Percentiles rank a stretch among this genome's conserved stretches.
These are phyloP conservation scores for human (Homo sapiens) DNA, from an alignment of 2,113 vertebrate species.

Conservation along the genomic window GRCh38 chr11:26039501-26040000, in stretches of 20 bases:
- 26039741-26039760: neutral
- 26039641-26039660: neutral
- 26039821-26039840: neutral
- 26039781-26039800: neutral
- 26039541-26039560: neutral
- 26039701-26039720: neutral
- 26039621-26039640: neutral
- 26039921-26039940: neutral
- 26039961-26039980: neutral
- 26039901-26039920: neutral
- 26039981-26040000: neutral
- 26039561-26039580: neutral
- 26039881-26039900: neutral
- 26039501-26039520: neutral
- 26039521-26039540: neutral
- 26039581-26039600: too few species aligned
- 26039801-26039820: neutral
- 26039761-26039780: neutral
- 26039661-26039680: neutral
- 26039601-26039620: neutral
- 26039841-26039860: neutral
- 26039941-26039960: neutral
- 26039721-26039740: neutral
- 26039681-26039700: neutral
- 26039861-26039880: neutral